These are phyloP conservation scores for Labeo calbasu DNA, from an alignment of 2,797 vertebrate species.

Conservation along the genomic window DNA sequence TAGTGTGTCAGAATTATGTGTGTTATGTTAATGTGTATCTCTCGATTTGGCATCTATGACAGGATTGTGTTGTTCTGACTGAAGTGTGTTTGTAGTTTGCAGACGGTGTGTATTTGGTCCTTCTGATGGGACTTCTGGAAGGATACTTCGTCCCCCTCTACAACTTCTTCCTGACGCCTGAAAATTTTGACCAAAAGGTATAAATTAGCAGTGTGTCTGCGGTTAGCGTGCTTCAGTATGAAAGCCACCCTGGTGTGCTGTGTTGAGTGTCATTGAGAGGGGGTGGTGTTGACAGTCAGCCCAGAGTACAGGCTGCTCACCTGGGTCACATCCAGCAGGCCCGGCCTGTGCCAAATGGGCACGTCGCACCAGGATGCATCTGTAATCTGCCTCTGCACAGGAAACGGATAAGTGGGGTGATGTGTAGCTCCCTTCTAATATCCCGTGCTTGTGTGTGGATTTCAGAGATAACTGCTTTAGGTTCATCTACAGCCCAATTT, in stretches of 20 bases:
- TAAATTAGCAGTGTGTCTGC: slow-evolving; percentile 2
- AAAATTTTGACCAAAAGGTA: slow-evolving; percentile 98
- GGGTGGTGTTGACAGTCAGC: slow-evolving; percentile 31
- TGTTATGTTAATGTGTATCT: not conserved
- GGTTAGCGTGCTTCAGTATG: slow-evolving; percentile 17
- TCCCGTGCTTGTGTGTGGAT: slow-evolving; percentile 43
- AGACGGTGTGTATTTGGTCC: slow-evolving; percentile 94
- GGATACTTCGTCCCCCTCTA: slow-evolving; percentile 95
- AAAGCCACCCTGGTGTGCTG: slow-evolving; percentile 16
- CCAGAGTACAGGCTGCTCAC: slow-evolving; percentile 49
- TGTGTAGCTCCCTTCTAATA: slow-evolving; percentile 66
- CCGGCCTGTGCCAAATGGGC: slow-evolving; percentile 70
- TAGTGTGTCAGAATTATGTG: not conserved
- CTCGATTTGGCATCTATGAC: too few relatives aligned
- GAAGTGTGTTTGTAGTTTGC: slow-evolving; percentile 83
- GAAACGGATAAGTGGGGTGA: slow-evolving; percentile 75
- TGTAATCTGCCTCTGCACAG: slow-evolving; percentile 82
- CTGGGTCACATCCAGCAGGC: slow-evolving; percentile 56
- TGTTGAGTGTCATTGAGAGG: slow-evolving; percentile 34
- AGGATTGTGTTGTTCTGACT: slow-evolving; percentile 19
- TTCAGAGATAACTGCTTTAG: slow-evolving; percentile 47
- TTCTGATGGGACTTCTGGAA: slow-evolving; percentile 95
- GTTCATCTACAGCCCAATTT: slow-evolving; percentile 13
- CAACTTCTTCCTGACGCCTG: slow-evolving; percentile 96
- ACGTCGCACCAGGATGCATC: slow-evolving; percentile 74